Percentiles rank a stretch among this genome's conserved stretches.
Conservation (phyloP, 1,140 invertebrate genomes). For the Lineus longissimus region DNA sequence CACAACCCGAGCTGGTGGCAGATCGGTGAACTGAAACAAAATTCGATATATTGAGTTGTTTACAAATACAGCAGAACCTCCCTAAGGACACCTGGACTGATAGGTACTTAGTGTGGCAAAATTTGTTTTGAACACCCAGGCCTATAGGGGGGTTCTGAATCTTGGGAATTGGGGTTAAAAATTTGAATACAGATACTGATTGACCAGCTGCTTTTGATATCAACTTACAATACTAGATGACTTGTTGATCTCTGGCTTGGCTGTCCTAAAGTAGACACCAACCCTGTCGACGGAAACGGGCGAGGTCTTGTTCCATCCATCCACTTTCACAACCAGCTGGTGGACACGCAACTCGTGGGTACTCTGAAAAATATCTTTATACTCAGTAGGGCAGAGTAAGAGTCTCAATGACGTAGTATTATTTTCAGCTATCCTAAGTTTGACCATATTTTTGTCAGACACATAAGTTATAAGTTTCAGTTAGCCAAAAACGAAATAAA, state of each 20-base stretch:
- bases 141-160: no score
- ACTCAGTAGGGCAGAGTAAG: no score
- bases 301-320: constrained; percentile 78
- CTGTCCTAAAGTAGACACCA: constrained; percentile 85
- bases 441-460: no score
- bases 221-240: constrained; percentile 26
- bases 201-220: no score
- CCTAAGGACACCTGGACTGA: neutral
- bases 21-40: constrained; percentile 12
- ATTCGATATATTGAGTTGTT: neutral
- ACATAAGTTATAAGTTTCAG: no score
- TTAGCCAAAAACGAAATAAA: no score
- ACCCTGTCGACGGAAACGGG: constrained; percentile 90
- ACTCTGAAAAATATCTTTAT: constrained; percentile 63
- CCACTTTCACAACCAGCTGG: constrained; percentile 80
- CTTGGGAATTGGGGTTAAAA: no score
- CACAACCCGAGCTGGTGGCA: constrained; percentile 41
- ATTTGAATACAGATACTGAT: no score
- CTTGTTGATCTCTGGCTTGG: constrained; percentile 52
- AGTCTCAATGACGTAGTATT: no score
- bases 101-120: neutral
- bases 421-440: no score
- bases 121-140: no score
- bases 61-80: no score
- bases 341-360: constrained; percentile 77